A percentile compares a stretch with the other conserved stretches of the same genome.
Evolutionary conservation across 2,888 invertebrate genomes (phyloP).

Genomic region (Brachylomia viminalis): DNA sequence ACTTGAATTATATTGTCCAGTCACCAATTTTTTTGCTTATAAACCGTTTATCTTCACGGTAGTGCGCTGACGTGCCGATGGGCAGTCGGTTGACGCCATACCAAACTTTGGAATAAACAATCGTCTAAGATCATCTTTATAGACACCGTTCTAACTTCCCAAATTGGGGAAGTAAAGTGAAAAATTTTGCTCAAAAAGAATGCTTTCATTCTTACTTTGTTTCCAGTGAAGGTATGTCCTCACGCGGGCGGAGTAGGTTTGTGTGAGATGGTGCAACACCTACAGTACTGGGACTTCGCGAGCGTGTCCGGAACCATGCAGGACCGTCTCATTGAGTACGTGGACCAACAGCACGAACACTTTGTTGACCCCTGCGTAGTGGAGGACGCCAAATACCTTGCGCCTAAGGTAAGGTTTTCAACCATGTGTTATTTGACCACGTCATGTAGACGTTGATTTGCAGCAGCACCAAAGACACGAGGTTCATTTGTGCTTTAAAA

Average conservation of each 20-base stretch:
- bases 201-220: background rate
- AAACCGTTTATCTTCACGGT: background rate
- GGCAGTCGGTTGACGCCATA: background rate
- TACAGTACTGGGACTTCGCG: conserved; percentile 97
- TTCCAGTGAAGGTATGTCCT: conserved; percentile 96
- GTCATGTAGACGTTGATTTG: background rate
- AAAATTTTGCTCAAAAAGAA: background rate
- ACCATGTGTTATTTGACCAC: background rate
- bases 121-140: background rate
- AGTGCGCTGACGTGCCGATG: too few species aligned
- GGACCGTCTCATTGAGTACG: conserved; percentile 95
- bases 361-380: conserved; percentile 94
- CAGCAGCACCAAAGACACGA: background rate
- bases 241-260: conserved; percentile 98
- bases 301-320: conserved; percentile 93
- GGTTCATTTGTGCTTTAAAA: too few species aligned
- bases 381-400: conserved; percentile 93
- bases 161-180: background rate
- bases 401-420: conserved; percentile 91
- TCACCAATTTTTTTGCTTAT: background rate
- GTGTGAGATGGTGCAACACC: conserved; percentile 98
- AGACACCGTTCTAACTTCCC: background rate
- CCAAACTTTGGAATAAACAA: background rate
- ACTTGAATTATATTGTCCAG: background rate
- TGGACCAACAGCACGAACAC: conserved; percentile 97